A percentile compares a stretch with the other conserved stretches of the same genome.
These are phyloP conservation scores for Galeopsomyia nigrocyanea DNA, from an alignment of 2,888 invertebrate species.

Conservation along the genomic window DNA sequence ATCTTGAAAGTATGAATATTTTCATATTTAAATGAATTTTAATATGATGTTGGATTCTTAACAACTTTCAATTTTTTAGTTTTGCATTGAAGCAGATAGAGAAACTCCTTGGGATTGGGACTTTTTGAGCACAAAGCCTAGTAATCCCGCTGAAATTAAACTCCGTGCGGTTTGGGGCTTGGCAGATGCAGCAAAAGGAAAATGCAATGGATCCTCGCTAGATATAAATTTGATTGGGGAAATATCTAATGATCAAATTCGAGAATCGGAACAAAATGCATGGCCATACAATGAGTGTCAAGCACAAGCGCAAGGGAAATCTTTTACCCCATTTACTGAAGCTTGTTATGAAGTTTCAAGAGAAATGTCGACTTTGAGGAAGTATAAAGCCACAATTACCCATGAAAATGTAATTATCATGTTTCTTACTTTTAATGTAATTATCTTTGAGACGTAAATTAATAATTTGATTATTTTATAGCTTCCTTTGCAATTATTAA, in stretches of 20 bases:
- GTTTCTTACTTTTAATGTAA: background rate
- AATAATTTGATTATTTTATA: conserved; percentile 44
- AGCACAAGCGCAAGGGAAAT: conserved; percentile 54
- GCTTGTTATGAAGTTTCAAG: conserved; percentile 63
- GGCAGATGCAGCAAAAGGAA: conserved; percentile 60
- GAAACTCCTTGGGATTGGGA: conserved; percentile 64
- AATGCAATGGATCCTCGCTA: conserved; percentile 61
- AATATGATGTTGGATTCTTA: background rate
- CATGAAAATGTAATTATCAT: conserved; percentile 58
- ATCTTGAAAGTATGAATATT: conserved; percentile 58
- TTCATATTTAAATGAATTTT: background rate
- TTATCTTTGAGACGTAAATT: background rate
- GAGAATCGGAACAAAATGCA: conserved; percentile 53
- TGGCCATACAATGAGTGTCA: conserved; percentile 64
- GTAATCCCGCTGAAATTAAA: conserved; percentile 55
- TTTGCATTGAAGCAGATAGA: conserved; percentile 61
- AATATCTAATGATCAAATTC: conserved; percentile 58
- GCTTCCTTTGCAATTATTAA: conserved; percentile 57
- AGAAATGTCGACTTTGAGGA: conserved; percentile 64
- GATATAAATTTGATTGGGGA: conserved; percentile 59
- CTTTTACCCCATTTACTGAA: conserved; percentile 59
- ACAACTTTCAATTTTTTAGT: conserved; percentile 50
- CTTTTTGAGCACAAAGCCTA: conserved; percentile 59
- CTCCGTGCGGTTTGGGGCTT: conserved; percentile 60
- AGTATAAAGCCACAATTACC: conserved; percentile 56